A percentile compares a stretch with the other conserved stretches of the same genome.
These are phyloP conservation scores for Panonychus citri DNA, from an alignment of 1,140 invertebrate genomes.

Conservation along the genomic window DNA sequence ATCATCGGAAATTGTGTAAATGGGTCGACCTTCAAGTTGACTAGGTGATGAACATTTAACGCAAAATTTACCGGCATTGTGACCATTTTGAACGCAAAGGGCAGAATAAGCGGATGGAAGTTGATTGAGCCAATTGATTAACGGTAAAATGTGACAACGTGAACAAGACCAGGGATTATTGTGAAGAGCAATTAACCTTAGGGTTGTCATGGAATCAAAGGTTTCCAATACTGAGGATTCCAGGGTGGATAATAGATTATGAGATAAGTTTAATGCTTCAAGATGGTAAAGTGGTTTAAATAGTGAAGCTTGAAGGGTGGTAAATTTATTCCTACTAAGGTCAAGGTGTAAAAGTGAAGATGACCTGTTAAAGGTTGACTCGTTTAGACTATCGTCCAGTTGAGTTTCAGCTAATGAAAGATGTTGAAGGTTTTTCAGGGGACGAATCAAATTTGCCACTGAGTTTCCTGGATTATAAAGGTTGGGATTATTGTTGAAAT, in stretches of 20 bases:
- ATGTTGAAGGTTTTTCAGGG: neutral
- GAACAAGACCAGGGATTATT: constrained; percentile 43
- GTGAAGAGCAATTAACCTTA: constrained; percentile 21
- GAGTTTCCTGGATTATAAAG: neutral
- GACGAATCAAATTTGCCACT: neutral
- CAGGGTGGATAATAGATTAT: constrained; percentile 28
- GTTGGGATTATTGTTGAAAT: neutral
- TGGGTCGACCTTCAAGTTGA: constrained; percentile 8
- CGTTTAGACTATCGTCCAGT: constrained; percentile 20
- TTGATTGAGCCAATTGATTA: constrained; percentile 19
- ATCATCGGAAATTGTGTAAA: constrained; percentile 11
- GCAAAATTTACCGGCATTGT: constrained; percentile 13
- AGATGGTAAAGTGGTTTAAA: constrained; percentile 40
- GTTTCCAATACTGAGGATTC: neutral
- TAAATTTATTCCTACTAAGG: constrained; percentile 26
- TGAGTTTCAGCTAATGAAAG: neutral
- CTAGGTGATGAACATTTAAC: constrained; percentile 14
- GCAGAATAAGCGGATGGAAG: constrained; percentile 12
- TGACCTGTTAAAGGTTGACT: constrained; percentile 22
- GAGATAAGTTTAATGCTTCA: constrained; percentile 36
- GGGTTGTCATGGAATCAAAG: neutral
- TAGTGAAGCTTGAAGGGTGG: constrained; percentile 34
- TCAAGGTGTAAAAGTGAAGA: constrained; percentile 23
- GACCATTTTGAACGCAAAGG: constrained; percentile 21
- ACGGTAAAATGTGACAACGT: constrained; percentile 26